Evolutionary conservation across 2,113 vertebrate genomes (phyloP).

Genomic region (Seriola quinqueradiata): DNA sequence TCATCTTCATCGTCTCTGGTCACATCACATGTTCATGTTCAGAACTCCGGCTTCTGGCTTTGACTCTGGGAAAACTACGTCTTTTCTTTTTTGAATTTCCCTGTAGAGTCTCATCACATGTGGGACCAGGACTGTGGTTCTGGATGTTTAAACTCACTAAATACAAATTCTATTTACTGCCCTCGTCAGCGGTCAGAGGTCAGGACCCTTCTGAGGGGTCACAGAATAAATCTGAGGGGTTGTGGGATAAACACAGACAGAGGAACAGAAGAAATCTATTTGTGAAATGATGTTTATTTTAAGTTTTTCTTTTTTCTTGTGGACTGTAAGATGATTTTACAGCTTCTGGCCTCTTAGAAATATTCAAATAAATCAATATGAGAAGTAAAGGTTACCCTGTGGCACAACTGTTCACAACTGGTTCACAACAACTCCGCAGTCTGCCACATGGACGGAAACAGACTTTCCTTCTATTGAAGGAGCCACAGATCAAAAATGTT

Average conservation of each 20-base stretch:
- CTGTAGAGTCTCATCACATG: not conserved
- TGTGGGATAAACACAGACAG: not conserved
- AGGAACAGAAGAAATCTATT: not conserved
- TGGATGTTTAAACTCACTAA: not conserved
- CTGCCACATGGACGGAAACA: too few relatives aligned
- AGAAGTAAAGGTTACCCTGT: not conserved
- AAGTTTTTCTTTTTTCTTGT: not conserved
- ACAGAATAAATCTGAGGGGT: not conserved
- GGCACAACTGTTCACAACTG: too few relatives aligned
- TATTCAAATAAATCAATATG: not conserved
- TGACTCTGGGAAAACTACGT: not conserved
- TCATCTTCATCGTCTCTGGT: not conserved
- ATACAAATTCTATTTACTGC: not conserved
- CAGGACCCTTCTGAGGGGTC: not conserved
- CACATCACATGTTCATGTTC: not conserved
- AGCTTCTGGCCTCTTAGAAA: not conserved
- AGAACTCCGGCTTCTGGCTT: not conserved
- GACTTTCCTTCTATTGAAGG: too few relatives aligned
- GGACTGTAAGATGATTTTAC: not conserved
- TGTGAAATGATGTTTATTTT: not conserved
- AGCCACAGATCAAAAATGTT: too few relatives aligned
- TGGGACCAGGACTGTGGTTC: not conserved
- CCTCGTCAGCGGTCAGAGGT: not conserved
- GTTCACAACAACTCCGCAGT: too few relatives aligned
- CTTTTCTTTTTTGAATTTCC: not conserved